phyloP scores from a whole-genome alignment of 2,797 vertebrate genomes.

The Fringilla coelebs region DNA sequence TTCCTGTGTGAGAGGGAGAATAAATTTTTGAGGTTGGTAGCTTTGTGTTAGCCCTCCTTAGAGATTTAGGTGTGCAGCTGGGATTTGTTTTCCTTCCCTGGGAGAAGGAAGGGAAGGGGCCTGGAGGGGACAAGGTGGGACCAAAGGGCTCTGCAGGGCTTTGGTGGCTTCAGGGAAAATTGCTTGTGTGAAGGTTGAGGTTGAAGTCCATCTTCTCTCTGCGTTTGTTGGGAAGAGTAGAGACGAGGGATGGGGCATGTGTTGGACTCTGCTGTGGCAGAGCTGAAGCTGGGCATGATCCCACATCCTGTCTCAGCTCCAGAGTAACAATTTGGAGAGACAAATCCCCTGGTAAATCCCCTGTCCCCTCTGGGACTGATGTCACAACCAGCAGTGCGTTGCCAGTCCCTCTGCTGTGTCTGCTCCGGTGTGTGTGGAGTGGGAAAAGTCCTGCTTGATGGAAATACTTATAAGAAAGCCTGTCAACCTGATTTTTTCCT shows the following conservation, averaged over 20 bases:
- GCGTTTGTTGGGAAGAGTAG: background rate
- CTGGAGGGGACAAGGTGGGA: background rate
- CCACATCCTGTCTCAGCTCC: background rate
- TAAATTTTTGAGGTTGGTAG: background rate
- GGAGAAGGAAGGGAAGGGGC: background rate
- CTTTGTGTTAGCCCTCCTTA: background rate
- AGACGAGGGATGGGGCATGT: accelerated
- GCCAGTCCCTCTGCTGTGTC: accelerated
- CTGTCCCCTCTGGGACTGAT: background rate
- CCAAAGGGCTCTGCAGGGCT: background rate
- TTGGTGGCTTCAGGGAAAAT: background rate
- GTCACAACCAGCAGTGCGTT: accelerated
- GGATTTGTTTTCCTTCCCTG: background rate
- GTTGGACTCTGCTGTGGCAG: background rate
- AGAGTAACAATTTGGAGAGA: background rate
- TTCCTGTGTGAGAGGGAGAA: background rate
- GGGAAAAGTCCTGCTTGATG: background rate
- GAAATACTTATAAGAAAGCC: background rate
- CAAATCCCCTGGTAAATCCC: background rate
- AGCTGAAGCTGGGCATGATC: background rate
- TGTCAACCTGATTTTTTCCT: background rate
- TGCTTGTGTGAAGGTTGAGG: background rate
- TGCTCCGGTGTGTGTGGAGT: accelerated
- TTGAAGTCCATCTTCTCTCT: background rate
- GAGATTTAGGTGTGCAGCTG: accelerated